A percentile compares a stretch with the other conserved stretches of the same genome.
phyloP scores from a whole-genome alignment of 1,140 invertebrate species.

The Tenebrio molitor region DNA sequence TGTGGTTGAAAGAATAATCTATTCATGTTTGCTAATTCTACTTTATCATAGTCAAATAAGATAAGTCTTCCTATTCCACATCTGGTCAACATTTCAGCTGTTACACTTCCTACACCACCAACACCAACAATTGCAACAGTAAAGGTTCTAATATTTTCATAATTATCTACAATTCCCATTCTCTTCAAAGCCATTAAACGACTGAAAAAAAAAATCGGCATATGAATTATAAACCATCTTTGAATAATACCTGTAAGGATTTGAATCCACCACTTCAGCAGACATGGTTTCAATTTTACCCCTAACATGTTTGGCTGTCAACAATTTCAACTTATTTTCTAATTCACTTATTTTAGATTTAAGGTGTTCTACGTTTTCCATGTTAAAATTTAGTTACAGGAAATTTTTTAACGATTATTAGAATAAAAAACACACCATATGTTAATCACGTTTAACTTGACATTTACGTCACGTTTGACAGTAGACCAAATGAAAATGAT shows the following conservation, averaged over 20 bases:
- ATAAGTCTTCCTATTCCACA: slow-evolving; percentile 99
- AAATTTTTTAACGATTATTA: too few relatives aligned
- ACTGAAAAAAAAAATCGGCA: too few relatives aligned
- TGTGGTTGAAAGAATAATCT: slow-evolving; percentile 98
- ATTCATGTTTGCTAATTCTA: slow-evolving; percentile 99
- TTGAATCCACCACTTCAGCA: slow-evolving; percentile 96
- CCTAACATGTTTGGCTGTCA: slow-evolving; percentile 63
- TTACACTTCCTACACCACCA: slow-evolving; percentile 98
- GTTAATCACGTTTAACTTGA: too few relatives aligned
- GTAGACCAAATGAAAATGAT: too few relatives aligned
- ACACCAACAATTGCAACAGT: slow-evolving; percentile 97
- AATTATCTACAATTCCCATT: slow-evolving; percentile 99
- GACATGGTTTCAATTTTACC: slow-evolving; percentile 85
- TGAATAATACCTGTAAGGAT: slow-evolving; percentile 99
- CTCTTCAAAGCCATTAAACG: slow-evolving; percentile 98
- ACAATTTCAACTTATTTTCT: slow-evolving; percentile 7
- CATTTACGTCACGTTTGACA: too few relatives aligned
- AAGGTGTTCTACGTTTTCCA: slow-evolving; percentile 32
- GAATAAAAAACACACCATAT: background rate
- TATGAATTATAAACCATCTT: too few relatives aligned
- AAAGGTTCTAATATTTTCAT: slow-evolving; percentile 94
- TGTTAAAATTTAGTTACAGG: slow-evolving; percentile 3
- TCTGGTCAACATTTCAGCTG: slow-evolving; percentile 98
- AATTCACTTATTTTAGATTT: slow-evolving; percentile 18
- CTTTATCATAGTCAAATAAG: slow-evolving; percentile 99